Evolutionary conservation across 2,113 vertebrate species (phyloP), one percentile per base, ranked within the genome.

Genomic region (Bujurquina vittata): DNA sequence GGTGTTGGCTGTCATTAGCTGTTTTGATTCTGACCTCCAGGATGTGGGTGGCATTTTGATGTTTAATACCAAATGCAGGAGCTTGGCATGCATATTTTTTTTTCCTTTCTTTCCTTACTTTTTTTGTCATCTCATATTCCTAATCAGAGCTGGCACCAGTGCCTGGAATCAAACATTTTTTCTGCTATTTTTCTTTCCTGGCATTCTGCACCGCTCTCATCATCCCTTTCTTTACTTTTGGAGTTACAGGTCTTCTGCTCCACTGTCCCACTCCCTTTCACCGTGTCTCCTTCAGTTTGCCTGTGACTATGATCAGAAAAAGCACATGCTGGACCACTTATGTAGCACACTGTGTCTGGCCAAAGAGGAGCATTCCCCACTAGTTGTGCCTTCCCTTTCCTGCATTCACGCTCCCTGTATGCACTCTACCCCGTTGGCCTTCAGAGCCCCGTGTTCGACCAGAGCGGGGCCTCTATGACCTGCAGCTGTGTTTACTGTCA

Each of bases 401-500:
- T 80, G 60, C 81, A 55, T 84, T 90, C 78, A 63, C 26, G 55
- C 77, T 88, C 84, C 49, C 81, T 88, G 77, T 77, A 60, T 84
- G 62, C 87, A 73, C 78, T 69, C 75, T 77, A 77, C 80, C 78
- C 87, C 85, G 26, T 31, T 86, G 89, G 90, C 90, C 93, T 92
- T 89, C 89, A 77, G 88, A 88, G 89, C 90, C 88, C 89, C 49
- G 40, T 91, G 90, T 95, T 89, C 79, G 92, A 95, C 93, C 89
- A 92, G 91, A 91, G 87, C 87, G 78, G 84, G 92, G 91, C 94
- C 94, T 93, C 92, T 86, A 85, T 95, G 94, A 95, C 95, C 95
- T 95, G 94, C 95, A 96, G 95, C 95, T 96, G 95, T 95, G 95
- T 96, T 96, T 95, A 96, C 93, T 95, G 94, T 95, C 94, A 96